phyloP scores from a whole-genome alignment of 2,797 vertebrate species.

The Eulemur coronatus region DNA sequence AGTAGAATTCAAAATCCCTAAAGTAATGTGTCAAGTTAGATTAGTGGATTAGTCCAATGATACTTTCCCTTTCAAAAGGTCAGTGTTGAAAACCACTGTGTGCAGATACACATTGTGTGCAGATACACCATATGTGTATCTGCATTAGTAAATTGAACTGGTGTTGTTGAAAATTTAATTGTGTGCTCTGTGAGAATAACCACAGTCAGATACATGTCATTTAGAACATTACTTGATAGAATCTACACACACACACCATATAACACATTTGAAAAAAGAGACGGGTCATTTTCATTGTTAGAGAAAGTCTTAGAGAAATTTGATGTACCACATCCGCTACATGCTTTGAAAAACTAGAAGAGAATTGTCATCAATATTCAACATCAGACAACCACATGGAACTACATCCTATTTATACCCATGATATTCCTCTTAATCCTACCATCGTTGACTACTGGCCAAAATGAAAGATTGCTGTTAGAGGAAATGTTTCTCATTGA shows the following conservation, averaged over 20 bases:
- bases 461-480: neutral
- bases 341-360: neutral
- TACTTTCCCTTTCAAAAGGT: conserved; percentile 6
- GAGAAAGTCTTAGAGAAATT: neutral
- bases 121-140: neutral
- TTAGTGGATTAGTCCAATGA: neutral
- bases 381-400: neutral
- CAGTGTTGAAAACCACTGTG: neutral
- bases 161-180: neutral
- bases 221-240: neutral
- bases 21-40: conserved; percentile 44
- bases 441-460: neutral
- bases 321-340: neutral
- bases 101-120: too few species aligned
- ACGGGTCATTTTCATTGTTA: neutral
- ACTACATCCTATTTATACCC: neutral
- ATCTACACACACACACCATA: neutral
- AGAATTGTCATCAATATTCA: neutral
- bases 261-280: neutral
- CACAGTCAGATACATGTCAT: neutral
- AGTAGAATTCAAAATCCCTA: neutral
- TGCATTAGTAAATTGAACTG: neutral
- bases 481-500: neutral
- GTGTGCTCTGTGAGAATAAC: neutral
- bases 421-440: neutral